phyloP scores from a whole-genome alignment of 1,140 invertebrate genomes.

The Drosophila simulans region DNA sequence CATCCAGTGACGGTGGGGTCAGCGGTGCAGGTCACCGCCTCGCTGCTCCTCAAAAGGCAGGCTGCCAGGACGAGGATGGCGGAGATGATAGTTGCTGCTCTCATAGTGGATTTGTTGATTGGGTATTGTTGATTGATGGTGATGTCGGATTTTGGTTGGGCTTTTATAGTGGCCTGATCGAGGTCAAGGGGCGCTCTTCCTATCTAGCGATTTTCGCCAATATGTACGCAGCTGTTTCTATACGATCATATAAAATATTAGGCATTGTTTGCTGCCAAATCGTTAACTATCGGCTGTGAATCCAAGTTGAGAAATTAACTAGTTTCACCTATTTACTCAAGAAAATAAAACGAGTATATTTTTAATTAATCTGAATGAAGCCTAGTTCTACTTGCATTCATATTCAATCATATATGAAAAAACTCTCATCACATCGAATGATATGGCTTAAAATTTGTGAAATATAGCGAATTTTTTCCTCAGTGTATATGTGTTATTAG shows the following conservation, averaged over 20 bases:
- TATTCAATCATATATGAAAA: neutral
- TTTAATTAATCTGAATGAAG: too few species aligned
- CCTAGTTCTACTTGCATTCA: too few species aligned
- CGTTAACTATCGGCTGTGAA: conserved; percentile 1
- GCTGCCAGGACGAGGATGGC: conserved; percentile 21
- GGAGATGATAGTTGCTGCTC: conserved; percentile 5
- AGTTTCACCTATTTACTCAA: too few species aligned
- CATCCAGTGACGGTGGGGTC: conserved; percentile 13
- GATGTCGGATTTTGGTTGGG: neutral
- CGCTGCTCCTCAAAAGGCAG: conserved; percentile 11
- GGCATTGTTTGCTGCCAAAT: conserved; percentile 12
- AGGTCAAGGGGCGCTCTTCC: conserved; percentile 1
- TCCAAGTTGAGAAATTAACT: neutral
- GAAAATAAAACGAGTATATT: too few species aligned
- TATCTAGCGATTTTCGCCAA: neutral
- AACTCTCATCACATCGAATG: too few species aligned
- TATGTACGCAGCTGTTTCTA: conserved; percentile 46
- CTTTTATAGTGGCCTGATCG: conserved; percentile 37
- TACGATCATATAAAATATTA: neutral
- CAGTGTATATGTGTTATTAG: neutral
- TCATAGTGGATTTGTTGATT: conserved; percentile 18
- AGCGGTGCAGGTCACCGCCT: conserved; percentile 39
- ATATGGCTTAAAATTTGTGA: too few species aligned
- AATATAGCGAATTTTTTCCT: too few species aligned
- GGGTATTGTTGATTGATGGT: conserved; percentile 18